A percentile compares a stretch with the other conserved stretches of the same genome.
Conservation (phyloP, 2,888 invertebrate species). For the Mechanitis mazaeus region DNA sequence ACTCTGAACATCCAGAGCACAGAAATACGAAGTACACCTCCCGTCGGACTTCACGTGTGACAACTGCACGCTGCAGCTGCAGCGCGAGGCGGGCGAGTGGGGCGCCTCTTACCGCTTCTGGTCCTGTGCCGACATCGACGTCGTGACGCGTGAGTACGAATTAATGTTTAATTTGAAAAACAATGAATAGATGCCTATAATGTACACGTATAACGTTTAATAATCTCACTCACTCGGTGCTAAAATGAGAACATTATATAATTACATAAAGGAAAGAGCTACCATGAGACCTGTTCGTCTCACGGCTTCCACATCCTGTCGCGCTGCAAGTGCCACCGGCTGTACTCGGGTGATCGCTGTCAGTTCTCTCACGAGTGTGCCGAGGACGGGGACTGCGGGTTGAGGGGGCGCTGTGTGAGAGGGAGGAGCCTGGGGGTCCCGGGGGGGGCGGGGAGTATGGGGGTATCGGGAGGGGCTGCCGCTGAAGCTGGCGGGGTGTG, state of each 20-base stretch:
- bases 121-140: conserved; percentile 97
- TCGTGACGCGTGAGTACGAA: conserved; percentile 76
- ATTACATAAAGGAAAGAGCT: conserved; percentile 80
- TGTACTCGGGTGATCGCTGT: conserved; percentile 88
- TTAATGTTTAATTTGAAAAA: no score
- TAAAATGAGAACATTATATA: neutral
- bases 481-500: conserved; percentile 73
- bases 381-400: conserved; percentile 89
- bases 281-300: conserved; percentile 89
- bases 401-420: conserved; percentile 86
- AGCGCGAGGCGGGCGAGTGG: conserved; percentile 95
- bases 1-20: conserved; percentile 78
- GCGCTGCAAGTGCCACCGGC: conserved; percentile 87
- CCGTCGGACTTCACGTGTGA: conserved; percentile 88
- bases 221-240: neutral
- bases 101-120: conserved; percentile 90
- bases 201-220: neutral
- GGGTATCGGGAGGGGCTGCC: neutral
- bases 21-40: conserved; percentile 86
- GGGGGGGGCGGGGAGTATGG: neutral
- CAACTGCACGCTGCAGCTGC: conserved; percentile 92
- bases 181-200: no score
- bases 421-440: neutral
- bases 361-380: conserved; percentile 93
- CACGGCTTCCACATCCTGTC: conserved; percentile 88